Conservation (phyloP, 2,888 invertebrate genomes). For the Brachynemurus nebulosus region DNA sequence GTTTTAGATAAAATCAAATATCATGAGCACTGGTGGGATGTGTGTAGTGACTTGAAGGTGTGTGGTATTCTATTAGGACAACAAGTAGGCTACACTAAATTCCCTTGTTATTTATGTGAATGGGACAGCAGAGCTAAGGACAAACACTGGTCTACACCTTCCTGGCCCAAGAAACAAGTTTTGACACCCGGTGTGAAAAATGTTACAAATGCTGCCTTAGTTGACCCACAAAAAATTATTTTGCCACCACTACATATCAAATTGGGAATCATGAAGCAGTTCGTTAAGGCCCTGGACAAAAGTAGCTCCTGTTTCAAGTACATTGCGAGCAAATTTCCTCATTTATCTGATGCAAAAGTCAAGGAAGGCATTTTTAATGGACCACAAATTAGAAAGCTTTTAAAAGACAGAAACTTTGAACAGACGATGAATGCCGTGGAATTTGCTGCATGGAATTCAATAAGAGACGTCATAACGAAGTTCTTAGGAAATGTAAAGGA, state of each 20-base stretch:
- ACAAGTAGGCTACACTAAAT: constrained; percentile 21
- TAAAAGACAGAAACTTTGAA: neutral
- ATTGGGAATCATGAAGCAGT: constrained; percentile 9
- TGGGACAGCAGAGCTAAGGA: constrained; percentile 19
- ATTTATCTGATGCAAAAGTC: constrained; percentile 7
- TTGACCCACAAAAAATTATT: constrained; percentile 13
- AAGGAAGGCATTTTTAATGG: neutral
- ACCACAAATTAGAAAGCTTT: neutral
- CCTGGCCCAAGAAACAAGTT: constrained; percentile 16
- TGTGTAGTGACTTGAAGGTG: constrained; percentile 24
- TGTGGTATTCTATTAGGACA: constrained; percentile 20
- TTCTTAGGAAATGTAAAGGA: no score
- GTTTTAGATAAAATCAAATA: constrained; percentile 20
- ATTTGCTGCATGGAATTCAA: neutral
- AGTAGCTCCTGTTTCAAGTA: constrained; percentile 9
- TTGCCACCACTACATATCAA: constrained; percentile 15
- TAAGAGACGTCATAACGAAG: neutral
- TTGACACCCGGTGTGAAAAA: constrained; percentile 17
- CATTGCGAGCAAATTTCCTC: neutral
- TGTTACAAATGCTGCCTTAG: constrained; percentile 14
- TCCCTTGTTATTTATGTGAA: constrained; percentile 20
- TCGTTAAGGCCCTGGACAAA: constrained; percentile 7
- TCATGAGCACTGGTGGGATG: constrained; percentile 20
- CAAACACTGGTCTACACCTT: constrained; percentile 15
- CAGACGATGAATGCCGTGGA: neutral